Percentiles rank a stretch among this genome's conserved stretches.
phyloP scores from a whole-genome alignment of 2,113 vertebrate species.

The Probosciger aterrimus region DNA sequence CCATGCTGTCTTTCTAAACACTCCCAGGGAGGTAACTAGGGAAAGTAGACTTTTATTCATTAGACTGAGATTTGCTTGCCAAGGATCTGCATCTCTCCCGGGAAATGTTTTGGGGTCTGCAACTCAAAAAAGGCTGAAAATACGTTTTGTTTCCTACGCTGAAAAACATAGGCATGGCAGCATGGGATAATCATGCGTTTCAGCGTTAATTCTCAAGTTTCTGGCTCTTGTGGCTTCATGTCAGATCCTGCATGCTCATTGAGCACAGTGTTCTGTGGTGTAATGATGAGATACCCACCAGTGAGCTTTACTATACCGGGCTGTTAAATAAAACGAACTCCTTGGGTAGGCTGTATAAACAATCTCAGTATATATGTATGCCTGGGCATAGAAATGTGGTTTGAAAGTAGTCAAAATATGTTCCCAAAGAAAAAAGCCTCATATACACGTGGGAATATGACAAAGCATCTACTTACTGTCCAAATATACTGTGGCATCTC shows the following conservation, averaged over 20 bases:
- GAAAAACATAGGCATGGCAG: not conserved
- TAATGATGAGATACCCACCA: constrained; percentile 36
- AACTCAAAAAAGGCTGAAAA: constrained; percentile 5
- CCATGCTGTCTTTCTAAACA: not conserved
- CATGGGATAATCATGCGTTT: constrained; percentile 38
- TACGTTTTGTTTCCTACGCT: not conserved
- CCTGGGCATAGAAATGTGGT: constrained; percentile 40
- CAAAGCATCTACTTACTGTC: constrained; percentile 57
- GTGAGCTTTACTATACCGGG: not conserved
- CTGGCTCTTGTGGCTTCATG: constrained; percentile 56
- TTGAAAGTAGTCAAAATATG: constrained; percentile 41
- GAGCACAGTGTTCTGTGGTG: constrained; percentile 28
- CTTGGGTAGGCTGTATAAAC: constrained; percentile 47
- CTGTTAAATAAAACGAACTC: constrained; percentile 34
- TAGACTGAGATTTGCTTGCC: not conserved
- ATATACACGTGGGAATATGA: constrained; percentile 51
- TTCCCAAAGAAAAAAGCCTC: constrained; percentile 52
- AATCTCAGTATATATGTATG: constrained; percentile 10
- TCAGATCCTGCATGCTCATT: constrained; percentile 31
- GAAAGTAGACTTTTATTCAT: not conserved
- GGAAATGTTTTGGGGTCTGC: constrained; percentile 13
- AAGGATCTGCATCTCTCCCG: not conserved
- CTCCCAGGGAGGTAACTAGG: not conserved
- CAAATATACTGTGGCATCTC: constrained; percentile 46
- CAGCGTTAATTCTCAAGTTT: constrained; percentile 31